Conservation (phyloP, 2,797 vertebrate genomes). For the Kryptolebias ocellatus region DNA sequence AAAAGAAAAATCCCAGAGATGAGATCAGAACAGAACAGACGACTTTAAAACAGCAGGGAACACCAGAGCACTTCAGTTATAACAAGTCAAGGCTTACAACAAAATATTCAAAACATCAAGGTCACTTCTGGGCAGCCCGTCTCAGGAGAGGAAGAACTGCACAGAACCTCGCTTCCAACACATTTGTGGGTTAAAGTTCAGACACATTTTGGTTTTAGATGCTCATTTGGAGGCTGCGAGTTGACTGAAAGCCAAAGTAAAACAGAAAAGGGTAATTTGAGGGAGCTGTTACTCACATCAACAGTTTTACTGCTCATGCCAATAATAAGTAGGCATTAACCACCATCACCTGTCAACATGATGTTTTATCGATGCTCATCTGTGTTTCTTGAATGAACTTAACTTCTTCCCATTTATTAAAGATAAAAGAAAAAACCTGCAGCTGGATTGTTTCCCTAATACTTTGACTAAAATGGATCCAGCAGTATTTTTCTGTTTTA, state of each 20-base stretch:
- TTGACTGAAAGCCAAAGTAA: not conserved
- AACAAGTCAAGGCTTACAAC: slow-evolving; percentile 10
- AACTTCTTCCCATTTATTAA: too few relatives aligned
- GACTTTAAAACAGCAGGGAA: slow-evolving; percentile 9
- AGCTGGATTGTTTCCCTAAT: not conserved
- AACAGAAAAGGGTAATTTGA: not conserved
- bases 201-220: not conserved
- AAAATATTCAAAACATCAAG: slow-evolving; percentile 1
- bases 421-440: not conserved
- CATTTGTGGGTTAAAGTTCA: not conserved
- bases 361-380: too few relatives aligned
- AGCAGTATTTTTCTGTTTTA: not conserved
- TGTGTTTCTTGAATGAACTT: too few relatives aligned
- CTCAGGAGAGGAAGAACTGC: not conserved
- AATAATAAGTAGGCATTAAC: too few relatives aligned
- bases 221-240: not conserved
- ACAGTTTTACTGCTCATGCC: too few relatives aligned
- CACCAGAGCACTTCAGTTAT: slow-evolving; percentile 19
- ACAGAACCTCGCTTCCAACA: not conserved
- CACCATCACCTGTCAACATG: too few relatives aligned
- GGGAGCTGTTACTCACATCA: too few relatives aligned
- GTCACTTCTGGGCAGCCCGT: not conserved
- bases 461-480: not conserved
- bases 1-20: not conserved
- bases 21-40: slow-evolving; percentile 1